These are phyloP conservation scores for Spatula versicolor DNA, from an alignment of 2,797 vertebrate genomes.

Conservation along the genomic window DNA sequence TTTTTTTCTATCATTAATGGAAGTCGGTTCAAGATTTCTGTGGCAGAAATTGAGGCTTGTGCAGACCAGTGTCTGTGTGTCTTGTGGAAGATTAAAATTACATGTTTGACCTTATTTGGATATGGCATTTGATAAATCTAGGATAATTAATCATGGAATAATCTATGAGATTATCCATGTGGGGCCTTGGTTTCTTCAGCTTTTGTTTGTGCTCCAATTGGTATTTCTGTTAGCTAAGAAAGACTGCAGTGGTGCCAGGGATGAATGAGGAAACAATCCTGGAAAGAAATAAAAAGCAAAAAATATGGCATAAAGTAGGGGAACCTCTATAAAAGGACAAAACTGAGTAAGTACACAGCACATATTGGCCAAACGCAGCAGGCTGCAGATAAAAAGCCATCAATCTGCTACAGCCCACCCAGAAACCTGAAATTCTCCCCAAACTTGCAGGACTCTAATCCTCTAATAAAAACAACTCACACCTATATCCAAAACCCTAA, in stretches of 20 bases:
- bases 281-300: not conserved
- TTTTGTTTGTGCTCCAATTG: slow-evolving; percentile 21
- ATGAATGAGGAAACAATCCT: slow-evolving; percentile 19
- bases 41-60: not conserved
- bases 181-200: not conserved
- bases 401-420: slow-evolving; percentile 28
- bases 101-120: slow-evolving; percentile 49
- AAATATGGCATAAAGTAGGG: not conserved
- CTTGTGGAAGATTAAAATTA: not conserved
- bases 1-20: not conserved
- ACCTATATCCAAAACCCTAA: not conserved
- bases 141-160: slow-evolving; percentile 42
- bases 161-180: slow-evolving; percentile 32
- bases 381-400: slow-evolving; percentile 28
- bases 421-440: slow-evolving; percentile 7
- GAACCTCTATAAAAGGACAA: slow-evolving; percentile 57
- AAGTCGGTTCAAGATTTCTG: not conserved
- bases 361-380: not conserved
- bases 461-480: slow-evolving; percentile 3
- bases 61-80: not conserved
- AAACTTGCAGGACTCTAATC: not conserved
- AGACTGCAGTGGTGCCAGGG: not conserved
- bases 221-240: slow-evolving; percentile 23
- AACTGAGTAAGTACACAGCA: not conserved
- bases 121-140: slow-evolving; percentile 40